Evolutionary conservation across 2,797 vertebrate genomes (phyloP), one percentile per base, ranked within the genome.

Genomic region (Pitangus sulphuratus): DNA sequence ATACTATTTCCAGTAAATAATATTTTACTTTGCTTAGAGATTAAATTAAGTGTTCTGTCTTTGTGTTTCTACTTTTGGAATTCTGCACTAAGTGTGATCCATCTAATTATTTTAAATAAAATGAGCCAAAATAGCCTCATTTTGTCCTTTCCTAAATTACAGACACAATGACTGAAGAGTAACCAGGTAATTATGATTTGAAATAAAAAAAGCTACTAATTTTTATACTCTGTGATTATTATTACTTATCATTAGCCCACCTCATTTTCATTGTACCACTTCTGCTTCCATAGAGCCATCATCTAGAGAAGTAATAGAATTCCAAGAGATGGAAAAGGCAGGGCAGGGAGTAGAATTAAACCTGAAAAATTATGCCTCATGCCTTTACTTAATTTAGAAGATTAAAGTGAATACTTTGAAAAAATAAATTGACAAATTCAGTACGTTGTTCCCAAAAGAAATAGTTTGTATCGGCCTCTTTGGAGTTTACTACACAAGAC

Each of bases 141-240:
- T 48, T 19, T 88, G 33, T 80, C 44, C 19, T 78, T 93, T 90
- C 58, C 26, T 84, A 60, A 87, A 26, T 88, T 78, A 64, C 33
- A 87, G 48, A 24, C 60, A 77, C 8, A 87, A 91, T 75, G 42
- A 88, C 15, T 54, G n/a, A 61, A 33, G 22, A 84, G 31, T 91
- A 94, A 94, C 18, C n/a, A 94, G 44, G 35, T 87, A 90, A 96
- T 96, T 82, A 77, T 76, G 28, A 87, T 76, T 53, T 82, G 68
- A 75, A 94, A 72, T 42, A 26, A 93, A 88, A 92, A 93, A 88
- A 56, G 3, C 26, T 50, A 44, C 17, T 90, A 42, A 79, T 84
- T 90, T 93, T 92, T 84, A 40, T 79, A 20, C 31, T 81, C 83
- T 84, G 51, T 77, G 37, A 18, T 58, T 92, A 8, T 85, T 81